A percentile compares a stretch with the other conserved stretches of the same genome.
phyloP scores from a whole-genome alignment of 2,113 vertebrate genomes.

The Peromyscus leucopus region DNA sequence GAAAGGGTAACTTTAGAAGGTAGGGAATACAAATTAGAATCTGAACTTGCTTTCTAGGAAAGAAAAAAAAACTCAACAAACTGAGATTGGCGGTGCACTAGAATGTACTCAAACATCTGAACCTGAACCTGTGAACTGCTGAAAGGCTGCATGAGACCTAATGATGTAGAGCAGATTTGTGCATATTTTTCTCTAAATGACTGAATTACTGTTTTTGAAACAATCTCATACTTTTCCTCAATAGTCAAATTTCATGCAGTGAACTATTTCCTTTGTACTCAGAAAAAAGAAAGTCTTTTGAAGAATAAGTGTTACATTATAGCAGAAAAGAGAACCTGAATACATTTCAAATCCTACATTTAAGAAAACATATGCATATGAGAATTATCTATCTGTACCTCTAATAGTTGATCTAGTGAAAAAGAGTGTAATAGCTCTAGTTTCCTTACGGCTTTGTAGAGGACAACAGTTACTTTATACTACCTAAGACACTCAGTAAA shows the following conservation, averaged over 20 bases:
- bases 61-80: neutral
- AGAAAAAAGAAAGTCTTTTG: neutral
- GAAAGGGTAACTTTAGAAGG: neutral
- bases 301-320: neutral
- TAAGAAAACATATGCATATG: neutral
- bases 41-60: neutral
- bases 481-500: neutral
- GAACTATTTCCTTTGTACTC: neutral
- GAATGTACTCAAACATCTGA: neutral
- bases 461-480: neutral
- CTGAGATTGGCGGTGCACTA: neutral
- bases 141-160: neutral
- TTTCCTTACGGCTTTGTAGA: neutral
- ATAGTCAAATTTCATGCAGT: neutral
- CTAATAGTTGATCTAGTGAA: slow-evolving; percentile 5
- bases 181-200: neutral
- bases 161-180: neutral
- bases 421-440: neutral
- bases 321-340: neutral
- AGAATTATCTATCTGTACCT: neutral
- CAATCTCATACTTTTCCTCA: neutral
- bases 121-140: neutral
- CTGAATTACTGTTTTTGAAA: slow-evolving; percentile 17
- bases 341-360: neutral
- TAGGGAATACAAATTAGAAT: neutral